Evolutionary conservation across 2,113 vertebrate species (phyloP), one percentile per base, ranked within the genome.

Genomic region (Callorhinus ursinus): DNA sequence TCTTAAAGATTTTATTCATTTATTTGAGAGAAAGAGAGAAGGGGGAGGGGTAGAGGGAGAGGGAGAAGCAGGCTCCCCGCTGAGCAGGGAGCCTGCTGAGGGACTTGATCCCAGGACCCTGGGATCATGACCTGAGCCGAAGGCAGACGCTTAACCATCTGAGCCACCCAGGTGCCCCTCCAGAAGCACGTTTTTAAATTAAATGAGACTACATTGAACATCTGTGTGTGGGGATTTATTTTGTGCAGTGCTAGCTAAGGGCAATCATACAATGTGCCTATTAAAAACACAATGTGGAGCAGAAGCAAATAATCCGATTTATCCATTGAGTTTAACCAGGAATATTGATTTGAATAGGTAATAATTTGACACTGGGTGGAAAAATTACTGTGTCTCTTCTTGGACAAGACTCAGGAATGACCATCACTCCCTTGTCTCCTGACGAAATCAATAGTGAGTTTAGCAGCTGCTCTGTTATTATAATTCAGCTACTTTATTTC

Each of bases 401-500:
- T 86, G 67, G 69, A 59, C 10, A 9, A 63, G 46, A 53, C 28
- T 49, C 13, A 16, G 93, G 83, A 90, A 12, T 39, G 63, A 0
- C 13, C 46, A 0, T 22, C 36, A 26, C 51, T 21, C 71, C 53
- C 55, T 79, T 49, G 19, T 31, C 7, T 1, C 22, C 4, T 12
- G 28, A 31, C 55, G 95, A 57, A 10, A 15, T 57, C 83, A 49
- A 4, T 59, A 77, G 36, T n/a, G 91, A 80, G 33, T 90, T 96
- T 79, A 96, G 97, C 53, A 97, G 91, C 36, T 1, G 0, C 39
- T 94, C 79, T 90, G n/a, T 69, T 94, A 33, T 51, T 0, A 0
- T 53, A 80, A 65, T 95, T 94, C 92, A 95, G 96, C 57, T 33
- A 77, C 76, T 95, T 92, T 87, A 71, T 79, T 95, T 88, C 90